These are phyloP conservation scores for Meiosimyza platycephala DNA, from an alignment of 2,888 invertebrate species.

Conservation along the genomic window DNA sequence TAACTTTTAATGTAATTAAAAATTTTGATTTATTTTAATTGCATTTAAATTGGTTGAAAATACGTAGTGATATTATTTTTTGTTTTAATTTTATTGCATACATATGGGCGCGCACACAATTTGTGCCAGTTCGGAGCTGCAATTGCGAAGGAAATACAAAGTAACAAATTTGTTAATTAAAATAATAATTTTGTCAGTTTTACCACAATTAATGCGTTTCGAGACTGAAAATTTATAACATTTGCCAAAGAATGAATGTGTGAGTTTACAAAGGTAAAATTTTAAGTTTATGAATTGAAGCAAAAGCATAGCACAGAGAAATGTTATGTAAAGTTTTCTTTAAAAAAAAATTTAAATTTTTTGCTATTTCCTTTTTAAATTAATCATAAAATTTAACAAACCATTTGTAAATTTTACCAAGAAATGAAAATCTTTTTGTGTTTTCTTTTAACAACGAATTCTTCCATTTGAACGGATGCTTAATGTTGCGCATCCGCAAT, in stretches of 20 bases:
- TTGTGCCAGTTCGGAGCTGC: background rate
- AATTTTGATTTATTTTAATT: conserved; percentile 40
- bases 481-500: conserved; percentile 34
- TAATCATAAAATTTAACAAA: too few relatives aligned
- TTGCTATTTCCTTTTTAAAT: too few relatives aligned
- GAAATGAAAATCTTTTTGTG: too few relatives aligned
- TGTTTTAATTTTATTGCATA: conserved; percentile 13
- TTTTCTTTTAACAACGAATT: background rate
- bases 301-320: too few relatives aligned
- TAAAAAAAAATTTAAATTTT: too few relatives aligned
- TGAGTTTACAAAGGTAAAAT: too few relatives aligned
- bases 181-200: conserved; percentile 35
- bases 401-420: too few relatives aligned
- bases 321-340: too few relatives aligned
- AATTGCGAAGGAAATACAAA: conserved; percentile 23
- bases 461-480: conserved; percentile 24
- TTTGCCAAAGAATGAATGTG: too few relatives aligned
- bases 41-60: conserved; percentile 35
- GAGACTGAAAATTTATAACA: too few relatives aligned
- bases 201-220: conserved; percentile 38
- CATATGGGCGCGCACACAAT: conserved; percentile 17
- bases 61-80: conserved; percentile 7
- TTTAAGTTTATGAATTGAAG: too few relatives aligned
- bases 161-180: conserved; percentile 40
- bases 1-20: conserved; percentile 41